Percentiles rank a stretch among this genome's conserved stretches.
Evolutionary conservation across 1,140 invertebrate genomes (phyloP).

Genomic region (Cotesia chilonis): DNA sequence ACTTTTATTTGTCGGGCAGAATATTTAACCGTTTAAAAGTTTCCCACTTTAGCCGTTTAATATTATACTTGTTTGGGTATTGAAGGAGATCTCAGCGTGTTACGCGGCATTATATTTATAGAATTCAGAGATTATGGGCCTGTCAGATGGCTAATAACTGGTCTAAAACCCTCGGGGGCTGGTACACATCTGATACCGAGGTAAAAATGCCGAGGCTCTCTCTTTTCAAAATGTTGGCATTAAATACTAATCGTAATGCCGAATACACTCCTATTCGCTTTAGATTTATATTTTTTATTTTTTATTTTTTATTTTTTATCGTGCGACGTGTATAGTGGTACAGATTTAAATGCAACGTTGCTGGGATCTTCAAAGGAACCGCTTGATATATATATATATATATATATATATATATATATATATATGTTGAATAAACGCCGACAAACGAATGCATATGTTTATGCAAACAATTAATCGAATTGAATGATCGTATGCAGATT

Average conservation of each 20-base stretch:
- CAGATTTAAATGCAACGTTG: slow-evolving; percentile 26
- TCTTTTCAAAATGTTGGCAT: slow-evolving; percentile 53
- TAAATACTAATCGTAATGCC: slow-evolving; percentile 58
- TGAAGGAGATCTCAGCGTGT: slow-evolving; percentile 49
- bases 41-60: slow-evolving; percentile 11
- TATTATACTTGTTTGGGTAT: slow-evolving; percentile 27
- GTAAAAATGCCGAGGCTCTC: slow-evolving; percentile 41
- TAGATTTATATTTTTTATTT: slow-evolving; percentile 12
- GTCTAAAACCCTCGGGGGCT: slow-evolving; percentile 42
- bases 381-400: slow-evolving; percentile 1
- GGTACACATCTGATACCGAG: slow-evolving; percentile 51
- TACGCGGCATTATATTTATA: slow-evolving; percentile 58
- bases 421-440: slow-evolving; percentile 24
- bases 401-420: no score
- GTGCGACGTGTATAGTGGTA: slow-evolving; percentile 30
- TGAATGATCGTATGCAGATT: not conserved
- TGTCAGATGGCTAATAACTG: slow-evolving; percentile 59
- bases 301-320: slow-evolving; percentile 26
- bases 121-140: slow-evolving; percentile 53
- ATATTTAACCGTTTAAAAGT: slow-evolving; percentile 7
- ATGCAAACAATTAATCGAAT: not conserved
- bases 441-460: slow-evolving; percentile 26
- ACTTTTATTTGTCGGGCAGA: not conserved
- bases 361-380: slow-evolving; percentile 35
- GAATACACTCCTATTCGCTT: slow-evolving; percentile 39